A percentile compares a stretch with the other conserved stretches of the same genome.
These are phyloP conservation scores for Tragelaphus buxtoni DNA, from an alignment of 2,113 vertebrate species.

Conservation along the genomic window DNA sequence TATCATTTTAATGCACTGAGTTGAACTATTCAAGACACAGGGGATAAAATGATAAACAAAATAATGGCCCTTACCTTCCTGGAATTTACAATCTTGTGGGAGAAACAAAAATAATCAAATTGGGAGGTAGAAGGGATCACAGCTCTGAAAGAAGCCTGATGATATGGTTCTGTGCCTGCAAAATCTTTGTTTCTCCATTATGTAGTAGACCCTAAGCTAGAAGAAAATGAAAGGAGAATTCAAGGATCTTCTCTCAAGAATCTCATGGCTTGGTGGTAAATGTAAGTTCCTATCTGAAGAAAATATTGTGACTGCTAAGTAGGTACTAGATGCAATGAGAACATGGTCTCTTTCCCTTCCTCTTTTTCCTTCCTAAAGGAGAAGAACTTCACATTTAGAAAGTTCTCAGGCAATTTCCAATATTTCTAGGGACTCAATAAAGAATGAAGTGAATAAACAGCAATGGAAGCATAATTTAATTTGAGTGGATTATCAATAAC, in stretches of 20 bases:
- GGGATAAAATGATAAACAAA: neutral
- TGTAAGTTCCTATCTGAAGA: neutral
- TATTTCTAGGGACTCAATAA: neutral
- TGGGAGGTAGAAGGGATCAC: neutral
- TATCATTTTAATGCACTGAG: neutral
- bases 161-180: neutral
- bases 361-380: neutral
- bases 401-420: neutral
- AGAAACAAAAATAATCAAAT: slow-evolving; percentile 5
- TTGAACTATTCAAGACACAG: neutral
- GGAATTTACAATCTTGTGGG: neutral
- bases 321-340: neutral
- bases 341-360: neutral
- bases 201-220: neutral
- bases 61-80: neutral
- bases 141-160: neutral
- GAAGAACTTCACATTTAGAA: neutral
- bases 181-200: neutral
- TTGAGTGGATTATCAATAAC: slow-evolving; percentile 19
- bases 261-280: neutral
- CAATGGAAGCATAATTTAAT: neutral
- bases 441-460: neutral
- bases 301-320: neutral
- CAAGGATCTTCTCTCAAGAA: neutral
- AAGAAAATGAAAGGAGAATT: neutral